These are phyloP conservation scores for Byasa hedistus DNA, from an alignment of 2,888 invertebrate genomes.

Conservation along the genomic window DNA sequence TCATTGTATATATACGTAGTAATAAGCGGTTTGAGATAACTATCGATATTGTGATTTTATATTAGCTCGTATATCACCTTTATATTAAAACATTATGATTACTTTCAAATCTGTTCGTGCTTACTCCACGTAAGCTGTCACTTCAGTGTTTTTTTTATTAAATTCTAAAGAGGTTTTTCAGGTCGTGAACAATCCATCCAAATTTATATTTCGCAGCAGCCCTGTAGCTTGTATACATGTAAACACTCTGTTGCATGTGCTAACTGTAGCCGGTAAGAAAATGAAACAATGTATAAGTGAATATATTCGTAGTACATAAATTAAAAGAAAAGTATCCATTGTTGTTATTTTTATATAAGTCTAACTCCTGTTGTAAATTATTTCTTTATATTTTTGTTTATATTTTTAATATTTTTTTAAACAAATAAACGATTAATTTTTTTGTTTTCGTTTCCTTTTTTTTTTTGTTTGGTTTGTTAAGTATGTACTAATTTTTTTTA, in stretches of 20 bases:
- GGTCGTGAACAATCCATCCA: too few species aligned
- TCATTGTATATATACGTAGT: slow-evolving; percentile 15
- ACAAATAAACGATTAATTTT: slow-evolving; percentile 46
- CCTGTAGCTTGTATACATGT: slow-evolving; percentile 12
- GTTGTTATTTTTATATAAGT: slow-evolving; percentile 45
- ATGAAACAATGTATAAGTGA: slow-evolving; percentile 2
- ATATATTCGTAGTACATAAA: slow-evolving; percentile 23
- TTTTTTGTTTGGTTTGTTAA: neutral
- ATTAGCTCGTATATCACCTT: slow-evolving; percentile 6
- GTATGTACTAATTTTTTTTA: too few species aligned
- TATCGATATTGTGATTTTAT: slow-evolving; percentile 26
- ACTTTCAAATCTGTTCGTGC: neutral
- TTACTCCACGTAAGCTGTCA: too few species aligned
- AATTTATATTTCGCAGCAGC: neutral
- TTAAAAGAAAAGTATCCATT: slow-evolving; percentile 30
- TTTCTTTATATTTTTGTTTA: slow-evolving; percentile 37
- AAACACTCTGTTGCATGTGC: slow-evolving; percentile 3
- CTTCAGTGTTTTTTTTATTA: too few species aligned
- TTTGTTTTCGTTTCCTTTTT: slow-evolving; percentile 37
- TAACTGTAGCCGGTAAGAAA: slow-evolving; percentile 9
- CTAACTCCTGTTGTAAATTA: slow-evolving; percentile 52
- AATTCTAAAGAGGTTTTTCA: too few species aligned
- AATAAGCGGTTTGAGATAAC: slow-evolving; percentile 15
- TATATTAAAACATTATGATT: slow-evolving; percentile 5
- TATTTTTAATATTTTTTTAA: slow-evolving; percentile 43